A percentile compares a stretch with the other conserved stretches of the same genome.
Conservation (phyloP, 2,113 vertebrate genomes). For the Podarcis cretensis region DNA sequence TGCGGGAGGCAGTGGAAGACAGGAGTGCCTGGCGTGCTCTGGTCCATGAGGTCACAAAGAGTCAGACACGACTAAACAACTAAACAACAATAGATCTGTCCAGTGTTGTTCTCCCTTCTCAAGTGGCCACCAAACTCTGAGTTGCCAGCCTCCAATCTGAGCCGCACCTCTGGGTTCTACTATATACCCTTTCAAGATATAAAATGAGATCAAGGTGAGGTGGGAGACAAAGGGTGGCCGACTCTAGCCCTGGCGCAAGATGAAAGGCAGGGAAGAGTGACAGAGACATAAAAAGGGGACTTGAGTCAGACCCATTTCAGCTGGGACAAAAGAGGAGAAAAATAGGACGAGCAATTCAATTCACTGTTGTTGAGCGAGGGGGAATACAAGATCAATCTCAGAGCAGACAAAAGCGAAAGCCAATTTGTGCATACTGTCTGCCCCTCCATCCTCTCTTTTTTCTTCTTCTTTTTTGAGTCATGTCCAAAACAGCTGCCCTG, state of each 20-base stretch:
- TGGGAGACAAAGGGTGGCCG: too few relatives aligned
- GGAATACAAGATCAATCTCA: neutral
- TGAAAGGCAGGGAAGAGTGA: neutral
- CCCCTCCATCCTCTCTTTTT: too few relatives aligned
- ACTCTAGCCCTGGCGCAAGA: neutral
- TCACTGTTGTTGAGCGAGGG: neutral
- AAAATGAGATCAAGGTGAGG: neutral
- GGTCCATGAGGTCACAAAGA: too few relatives aligned
- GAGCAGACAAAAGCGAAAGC: neutral
- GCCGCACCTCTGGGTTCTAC: neutral
- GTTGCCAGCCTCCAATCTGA: neutral
- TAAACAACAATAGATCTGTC: neutral
- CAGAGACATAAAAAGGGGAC: neutral
- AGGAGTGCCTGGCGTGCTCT: too few relatives aligned
- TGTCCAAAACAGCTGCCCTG: neutral
- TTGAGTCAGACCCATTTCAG: neutral
- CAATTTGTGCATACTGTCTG: neutral
- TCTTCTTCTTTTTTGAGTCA: neutral
- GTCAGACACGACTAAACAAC: too few relatives aligned
- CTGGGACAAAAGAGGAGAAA: neutral
- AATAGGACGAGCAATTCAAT: neutral
- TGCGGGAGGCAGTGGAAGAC: too few relatives aligned
- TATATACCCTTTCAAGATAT: neutral
- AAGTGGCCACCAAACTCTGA: constrained; percentile 15
- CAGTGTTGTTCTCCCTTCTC: constrained; percentile 1